Evolutionary conservation across 2,888 invertebrate genomes (phyloP), one percentile per base, ranked within the genome.

Genomic region (Microctonus brassicae): DNA sequence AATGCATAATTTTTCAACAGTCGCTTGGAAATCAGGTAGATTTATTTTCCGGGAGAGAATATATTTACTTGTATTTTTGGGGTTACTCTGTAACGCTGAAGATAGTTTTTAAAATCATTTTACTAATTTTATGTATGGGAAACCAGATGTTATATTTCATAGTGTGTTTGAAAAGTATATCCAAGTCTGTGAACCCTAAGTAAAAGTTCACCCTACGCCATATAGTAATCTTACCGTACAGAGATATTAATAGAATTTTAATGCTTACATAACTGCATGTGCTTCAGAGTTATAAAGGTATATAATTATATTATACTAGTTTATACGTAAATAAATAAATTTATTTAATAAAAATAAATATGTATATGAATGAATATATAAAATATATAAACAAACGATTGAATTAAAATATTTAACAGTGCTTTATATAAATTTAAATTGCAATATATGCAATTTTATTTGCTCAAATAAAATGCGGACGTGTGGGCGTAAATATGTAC

Each of bases 91-190:
- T n/a, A n/a, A n/a, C n/a, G n/a, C n/a, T n/a, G n/a, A n/a, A n/a
- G n/a, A n/a, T n/a, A n/a, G n/a, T n/a, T n/a, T n/a, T n/a, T n/a
- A n/a, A n/a, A n/a, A n/a, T n/a, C n/a, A n/a, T n/a, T n/a, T n/a
- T n/a, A n/a, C n/a, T n/a, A n/a, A n/a, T n/a, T n/a, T n/a, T n/a
- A n/a, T n/a, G 47, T 17, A 7, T 62, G 13, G 39, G 26, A 62
- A 52, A 33, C 63, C 63, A 64, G 63, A 64, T 64, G 63, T 64
- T 52, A 17, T 11, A 17, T 11, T 39, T 42, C n/a, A 13, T 55
- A 2, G 2, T 20, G 22, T n/a, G 11, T 24, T 55, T 13, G 55
- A 4, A 47, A 47, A 63, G 29, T 39, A 9, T 24, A n/a, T n/a
- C n/a, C 24, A 0, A 24, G 39, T 2, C 62, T 39, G 11, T n/a